These are phyloP conservation scores for Bovichtus diacanthus DNA, from an alignment of 2,797 vertebrate genomes.

Conservation along the genomic window DNA sequence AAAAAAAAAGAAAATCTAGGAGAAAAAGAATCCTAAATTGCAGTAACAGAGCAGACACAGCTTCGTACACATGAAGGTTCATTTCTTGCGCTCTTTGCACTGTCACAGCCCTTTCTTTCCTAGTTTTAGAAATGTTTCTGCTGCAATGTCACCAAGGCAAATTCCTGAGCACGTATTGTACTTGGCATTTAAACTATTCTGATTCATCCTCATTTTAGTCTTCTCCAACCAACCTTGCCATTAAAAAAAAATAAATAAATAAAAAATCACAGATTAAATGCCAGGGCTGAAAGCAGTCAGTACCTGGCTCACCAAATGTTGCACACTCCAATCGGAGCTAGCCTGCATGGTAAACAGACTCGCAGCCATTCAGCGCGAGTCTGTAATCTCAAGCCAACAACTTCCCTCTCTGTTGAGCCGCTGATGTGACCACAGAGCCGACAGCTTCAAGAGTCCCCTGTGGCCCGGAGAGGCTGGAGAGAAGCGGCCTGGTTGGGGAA, in stretches of 20 bases:
- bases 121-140: slow-evolving; percentile 13
- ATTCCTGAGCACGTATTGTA: slow-evolving; percentile 1
- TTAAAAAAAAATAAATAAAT: no score
- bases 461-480: slow-evolving; percentile 2
- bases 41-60: no score
- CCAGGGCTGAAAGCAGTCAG: slow-evolving; percentile 4
- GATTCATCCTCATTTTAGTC: slow-evolving; percentile 3
- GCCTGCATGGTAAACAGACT: neutral
- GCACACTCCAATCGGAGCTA: neutral
- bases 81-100: neutral
- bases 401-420: slow-evolving; percentile 46
- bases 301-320: slow-evolving; percentile 5
- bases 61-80: neutral
- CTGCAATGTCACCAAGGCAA: neutral
- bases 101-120: neutral
- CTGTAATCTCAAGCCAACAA: slow-evolving; percentile 35
- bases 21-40: neutral
- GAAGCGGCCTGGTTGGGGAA: slow-evolving; percentile 24
- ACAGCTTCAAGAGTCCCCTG: slow-evolving; percentile 47
- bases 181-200: slow-evolving; percentile 10
- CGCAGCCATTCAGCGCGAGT: neutral
- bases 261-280: slow-evolving; percentile 1
- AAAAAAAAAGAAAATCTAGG: no score
- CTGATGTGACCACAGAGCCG: slow-evolving; percentile 48
- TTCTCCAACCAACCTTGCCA: neutral